These are phyloP conservation scores for Microplitis deprimator DNA, from an alignment of 2,888 invertebrate genomes.

Conservation along the genomic window DNA sequence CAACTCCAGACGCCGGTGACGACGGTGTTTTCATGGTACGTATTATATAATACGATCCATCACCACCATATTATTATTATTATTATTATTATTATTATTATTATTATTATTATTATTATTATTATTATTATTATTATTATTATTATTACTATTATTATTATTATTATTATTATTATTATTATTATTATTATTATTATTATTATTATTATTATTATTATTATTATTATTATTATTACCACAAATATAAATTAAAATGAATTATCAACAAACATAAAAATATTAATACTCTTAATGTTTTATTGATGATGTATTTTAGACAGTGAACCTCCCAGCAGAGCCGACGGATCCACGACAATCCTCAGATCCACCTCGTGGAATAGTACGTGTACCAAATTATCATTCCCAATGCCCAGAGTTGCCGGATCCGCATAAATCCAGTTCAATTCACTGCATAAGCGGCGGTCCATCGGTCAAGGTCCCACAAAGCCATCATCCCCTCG, in stretches of 20 bases:
- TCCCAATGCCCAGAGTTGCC: constrained; percentile 62
- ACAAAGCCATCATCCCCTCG: constrained; percentile 57
- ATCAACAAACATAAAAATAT: background rate
- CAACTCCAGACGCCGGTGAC: constrained; percentile 85
- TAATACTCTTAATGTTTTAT: background rate
- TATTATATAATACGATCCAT: constrained; percentile 43
- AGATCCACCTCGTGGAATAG: constrained; percentile 57
- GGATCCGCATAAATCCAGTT: constrained; percentile 64
- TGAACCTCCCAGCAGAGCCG: constrained; percentile 87
- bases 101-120: background rate
- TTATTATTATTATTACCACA: background rate
- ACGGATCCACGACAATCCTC: constrained; percentile 83
- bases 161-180: constrained; percentile 5
- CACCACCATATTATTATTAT: constrained; percentile 19
- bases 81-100: constrained; percentile 5
- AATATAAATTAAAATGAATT: background rate
- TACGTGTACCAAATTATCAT: constrained; percentile 62
- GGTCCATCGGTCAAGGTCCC: constrained; percentile 56
- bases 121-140: constrained; percentile 2
- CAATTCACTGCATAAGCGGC: constrained; percentile 62
- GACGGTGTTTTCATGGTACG: constrained; percentile 96
- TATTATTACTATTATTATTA: background rate
- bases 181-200: constrained; percentile 9
- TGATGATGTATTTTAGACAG: constrained; percentile 76
- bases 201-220: constrained; percentile 6